Evolutionary conservation across 2,797 vertebrate species (phyloP).

Genomic region (Microtus agrestis): DNA sequence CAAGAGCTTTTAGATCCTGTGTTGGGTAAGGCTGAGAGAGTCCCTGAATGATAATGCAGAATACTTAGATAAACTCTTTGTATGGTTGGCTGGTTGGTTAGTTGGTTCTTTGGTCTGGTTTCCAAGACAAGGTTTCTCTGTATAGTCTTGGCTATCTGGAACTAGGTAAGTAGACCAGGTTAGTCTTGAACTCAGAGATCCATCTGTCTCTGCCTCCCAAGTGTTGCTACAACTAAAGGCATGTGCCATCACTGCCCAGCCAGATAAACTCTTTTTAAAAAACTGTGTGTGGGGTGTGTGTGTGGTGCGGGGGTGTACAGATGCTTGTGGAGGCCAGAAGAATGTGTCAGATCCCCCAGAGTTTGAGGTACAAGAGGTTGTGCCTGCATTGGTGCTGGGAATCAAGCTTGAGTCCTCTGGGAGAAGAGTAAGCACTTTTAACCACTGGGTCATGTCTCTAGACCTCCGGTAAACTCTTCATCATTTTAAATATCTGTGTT

Average conservation of each 20-base stretch:
- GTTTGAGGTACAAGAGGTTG: too few species aligned
- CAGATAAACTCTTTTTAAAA: not conserved
- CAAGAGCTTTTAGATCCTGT: not conserved
- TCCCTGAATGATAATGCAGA: slow-evolving; percentile 29
- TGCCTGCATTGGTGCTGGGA: not conserved
- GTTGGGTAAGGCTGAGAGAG: not conserved
- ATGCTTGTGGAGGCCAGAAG: too few species aligned
- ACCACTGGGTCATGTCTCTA: not conserved
- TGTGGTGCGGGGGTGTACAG: not conserved
- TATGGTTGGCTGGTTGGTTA: not conserved
- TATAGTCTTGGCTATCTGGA: not conserved
- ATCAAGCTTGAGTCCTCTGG: too few species aligned
- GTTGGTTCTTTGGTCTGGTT: not conserved
- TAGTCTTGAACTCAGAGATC: not conserved
- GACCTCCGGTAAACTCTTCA: not conserved
- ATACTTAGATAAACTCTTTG: not conserved
- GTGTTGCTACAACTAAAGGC: not conserved
- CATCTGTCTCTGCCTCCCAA: not conserved
- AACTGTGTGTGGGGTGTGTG: not conserved
- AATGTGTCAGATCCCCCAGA: not conserved
- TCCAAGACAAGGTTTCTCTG: not conserved
- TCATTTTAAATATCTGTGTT: not conserved
- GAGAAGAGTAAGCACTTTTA: not conserved
- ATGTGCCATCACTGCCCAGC: not conserved
- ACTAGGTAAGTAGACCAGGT: not conserved